Conservation (phyloP, 2,888 invertebrate species). For the Stenodera caucasica region DNA sequence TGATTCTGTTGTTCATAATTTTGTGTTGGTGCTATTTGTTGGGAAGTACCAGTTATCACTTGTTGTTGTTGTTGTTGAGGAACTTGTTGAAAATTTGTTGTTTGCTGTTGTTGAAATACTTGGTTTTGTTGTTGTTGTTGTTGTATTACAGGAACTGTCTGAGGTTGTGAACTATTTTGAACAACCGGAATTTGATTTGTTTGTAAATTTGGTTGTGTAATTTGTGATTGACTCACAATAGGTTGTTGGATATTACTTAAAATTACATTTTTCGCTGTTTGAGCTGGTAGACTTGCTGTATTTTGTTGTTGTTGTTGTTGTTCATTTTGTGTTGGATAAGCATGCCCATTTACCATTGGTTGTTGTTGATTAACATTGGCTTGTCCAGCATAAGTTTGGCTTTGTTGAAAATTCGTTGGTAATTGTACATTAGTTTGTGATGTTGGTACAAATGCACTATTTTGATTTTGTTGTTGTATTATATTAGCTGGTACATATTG, state of each 20-base stretch:
- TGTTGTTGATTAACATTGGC: slow-evolving; percentile 41
- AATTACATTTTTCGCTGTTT: slow-evolving; percentile 49
- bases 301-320: slow-evolving; percentile 39
- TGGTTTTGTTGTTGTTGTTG: slow-evolving; percentile 28
- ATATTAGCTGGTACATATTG: slow-evolving; percentile 53
- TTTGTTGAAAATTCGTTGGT: slow-evolving; percentile 50
- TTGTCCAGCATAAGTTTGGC: slow-evolving; percentile 52
- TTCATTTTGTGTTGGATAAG: slow-evolving; percentile 36
- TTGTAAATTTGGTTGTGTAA: slow-evolving; percentile 39
- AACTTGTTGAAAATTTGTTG: slow-evolving; percentile 35
- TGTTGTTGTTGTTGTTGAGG: slow-evolving; percentile 19
- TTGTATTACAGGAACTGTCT: slow-evolving; percentile 26
- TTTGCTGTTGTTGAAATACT: slow-evolving; percentile 34
- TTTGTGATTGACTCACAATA: slow-evolving; percentile 30
- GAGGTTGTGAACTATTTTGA: slow-evolving; percentile 27
- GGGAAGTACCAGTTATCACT: slow-evolving; percentile 21
- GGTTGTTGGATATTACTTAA: slow-evolving; percentile 41
- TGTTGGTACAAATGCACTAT: slow-evolving; percentile 53
- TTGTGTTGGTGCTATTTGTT: slow-evolving; percentile 10
- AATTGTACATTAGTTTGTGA: slow-evolving; percentile 49
- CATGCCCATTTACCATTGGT: slow-evolving; percentile 52
- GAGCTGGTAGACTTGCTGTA: slow-evolving; percentile 46
- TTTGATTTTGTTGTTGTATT: slow-evolving; percentile 45
- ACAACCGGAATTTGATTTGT: slow-evolving; percentile 36
- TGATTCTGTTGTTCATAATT: slow-evolving; percentile 29